phyloP scores from a whole-genome alignment of 1,140 invertebrate genomes.

The Xylocopa sonorina region DNA sequence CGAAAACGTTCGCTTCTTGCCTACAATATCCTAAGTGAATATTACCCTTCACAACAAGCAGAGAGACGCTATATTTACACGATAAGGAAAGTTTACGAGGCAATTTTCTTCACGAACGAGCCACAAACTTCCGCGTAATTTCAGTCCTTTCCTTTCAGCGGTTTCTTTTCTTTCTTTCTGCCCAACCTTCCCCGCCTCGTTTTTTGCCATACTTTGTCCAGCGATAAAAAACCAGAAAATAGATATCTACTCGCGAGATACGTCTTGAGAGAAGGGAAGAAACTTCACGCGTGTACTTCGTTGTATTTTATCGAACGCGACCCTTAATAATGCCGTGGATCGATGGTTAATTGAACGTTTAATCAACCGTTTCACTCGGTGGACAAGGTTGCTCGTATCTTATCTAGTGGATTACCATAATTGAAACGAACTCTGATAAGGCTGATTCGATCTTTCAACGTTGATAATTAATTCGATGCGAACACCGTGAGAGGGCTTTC shows the following conservation, averaged over 20 bases:
- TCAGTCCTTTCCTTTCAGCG: background rate
- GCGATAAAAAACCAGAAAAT: background rate
- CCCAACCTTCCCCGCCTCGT: background rate
- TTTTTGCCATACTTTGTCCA: background rate
- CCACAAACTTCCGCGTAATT: conserved; percentile 21
- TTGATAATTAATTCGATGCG: background rate
- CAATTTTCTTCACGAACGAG: background rate
- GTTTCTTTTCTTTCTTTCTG: too few relatives aligned
- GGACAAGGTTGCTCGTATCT: background rate
- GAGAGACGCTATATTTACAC: conserved; percentile 26
- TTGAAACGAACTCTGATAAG: background rate
- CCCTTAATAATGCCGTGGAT: background rate
- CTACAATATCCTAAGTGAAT: conserved; percentile 30
- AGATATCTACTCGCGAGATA: background rate
- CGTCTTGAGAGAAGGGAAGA: too few relatives aligned
- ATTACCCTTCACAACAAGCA: conserved; percentile 27
- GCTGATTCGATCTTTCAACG: background rate
- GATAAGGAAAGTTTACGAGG: conserved; percentile 25
- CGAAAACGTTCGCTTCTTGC: conserved; percentile 39
- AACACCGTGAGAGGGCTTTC: background rate
- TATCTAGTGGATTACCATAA: background rate
- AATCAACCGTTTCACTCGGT: background rate
- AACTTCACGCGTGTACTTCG: background rate
- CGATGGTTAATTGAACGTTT: background rate
- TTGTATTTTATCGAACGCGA: background rate